Evolutionary conservation across 2,113 vertebrate genomes (phyloP), one percentile per base, ranked within the genome.

Genomic region (Corythornis madagascariensis): DNA sequence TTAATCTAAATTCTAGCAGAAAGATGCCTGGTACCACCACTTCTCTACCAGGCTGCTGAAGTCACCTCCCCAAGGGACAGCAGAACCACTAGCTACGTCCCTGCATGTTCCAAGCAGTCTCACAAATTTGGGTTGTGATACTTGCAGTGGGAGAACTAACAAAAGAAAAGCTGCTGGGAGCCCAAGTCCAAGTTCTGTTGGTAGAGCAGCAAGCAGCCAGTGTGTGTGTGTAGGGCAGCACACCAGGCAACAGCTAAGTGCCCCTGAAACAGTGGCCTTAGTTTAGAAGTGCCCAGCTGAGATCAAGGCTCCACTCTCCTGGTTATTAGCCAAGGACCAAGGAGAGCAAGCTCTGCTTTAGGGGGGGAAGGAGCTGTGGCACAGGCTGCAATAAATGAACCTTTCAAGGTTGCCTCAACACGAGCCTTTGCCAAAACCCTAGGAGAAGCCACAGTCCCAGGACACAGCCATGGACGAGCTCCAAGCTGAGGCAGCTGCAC

Each of bases 361-460:
- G 0, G 1, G 55, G 50, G 48, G 19, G 35, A 71, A 90, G 48
- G 50, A 90, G 33, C 65, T 50, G 70, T 53, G 25, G 61, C 55
- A 57, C n/a, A 20, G 19, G 43, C 80, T 74, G 83, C 63, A 60
- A 16, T 25, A 70, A 82, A 84, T 21, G 15, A 66, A 38, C 24
- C 71, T 59, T 33, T 38, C 71, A 85, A 85, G 89, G 86, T 89
- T 77, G 82, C 72, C 81, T 82, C 76, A 64, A 50, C 67, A 35
- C 33, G 47, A 20, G 22, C 24, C 67, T 28, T 38, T 71, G 71
- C 84, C 63, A 64, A 84, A 79, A 55, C 59, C 22, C 11, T 65
- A 45, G 24, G 59, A 45, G 66, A 63, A 84, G 35, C 12, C 72
- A 5, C 70, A 33, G 63, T 4, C 17, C 42, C 28, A 42, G n/a